Conservation (phyloP, 2,797 vertebrate species). For the Salarias fasciatus region DNA sequence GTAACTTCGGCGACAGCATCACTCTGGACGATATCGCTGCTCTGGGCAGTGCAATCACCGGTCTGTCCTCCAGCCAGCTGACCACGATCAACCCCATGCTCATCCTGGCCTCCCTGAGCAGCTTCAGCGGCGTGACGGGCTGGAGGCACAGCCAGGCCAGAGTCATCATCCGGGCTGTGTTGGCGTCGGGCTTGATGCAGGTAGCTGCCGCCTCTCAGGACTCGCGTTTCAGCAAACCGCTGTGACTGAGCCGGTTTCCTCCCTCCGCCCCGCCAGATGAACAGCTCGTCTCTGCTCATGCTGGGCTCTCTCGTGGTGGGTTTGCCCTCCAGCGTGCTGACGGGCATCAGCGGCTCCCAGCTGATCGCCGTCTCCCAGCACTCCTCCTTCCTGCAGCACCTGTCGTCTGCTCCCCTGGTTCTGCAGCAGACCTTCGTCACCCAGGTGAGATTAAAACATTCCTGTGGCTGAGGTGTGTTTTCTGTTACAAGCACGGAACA, state of each 20-base stretch:
- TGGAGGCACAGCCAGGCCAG: slow-evolving; percentile 77
- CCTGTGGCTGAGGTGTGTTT: too few relatives aligned
- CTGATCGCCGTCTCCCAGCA: slow-evolving; percentile 49
- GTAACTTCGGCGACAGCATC: slow-evolving; percentile 56
- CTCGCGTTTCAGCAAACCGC: not conserved
- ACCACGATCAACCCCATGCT: slow-evolving; percentile 4
- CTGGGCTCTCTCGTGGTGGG: slow-evolving; percentile 76
- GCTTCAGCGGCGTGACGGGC: slow-evolving; percentile 48
- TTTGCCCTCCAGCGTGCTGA: slow-evolving; percentile 46
- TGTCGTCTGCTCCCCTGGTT: slow-evolving; percentile 49
- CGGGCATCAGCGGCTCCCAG: slow-evolving; percentile 15
- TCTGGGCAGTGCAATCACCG: slow-evolving; percentile 63
- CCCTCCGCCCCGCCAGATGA: slow-evolving; percentile 56
- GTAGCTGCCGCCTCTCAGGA: slow-evolving; percentile 47
- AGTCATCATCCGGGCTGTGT: slow-evolving; percentile 60
- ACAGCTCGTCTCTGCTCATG: slow-evolving; percentile 5
- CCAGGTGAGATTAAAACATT: slow-evolving; percentile 62
- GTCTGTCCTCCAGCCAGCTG: slow-evolving; percentile 72
- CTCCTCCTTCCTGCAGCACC: slow-evolving; percentile 41
- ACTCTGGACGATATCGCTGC: slow-evolving; percentile 19
- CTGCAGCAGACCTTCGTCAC: slow-evolving; percentile 64
- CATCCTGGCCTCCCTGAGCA: slow-evolving; percentile 21
- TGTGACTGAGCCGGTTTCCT: not conserved
- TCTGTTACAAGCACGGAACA: too few relatives aligned
- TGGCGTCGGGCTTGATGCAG: slow-evolving; percentile 48